These are phyloP conservation scores for Paratrypauchen microcephalus DNA, from an alignment of 2,797 vertebrate species.

Conservation along the genomic window DNA sequence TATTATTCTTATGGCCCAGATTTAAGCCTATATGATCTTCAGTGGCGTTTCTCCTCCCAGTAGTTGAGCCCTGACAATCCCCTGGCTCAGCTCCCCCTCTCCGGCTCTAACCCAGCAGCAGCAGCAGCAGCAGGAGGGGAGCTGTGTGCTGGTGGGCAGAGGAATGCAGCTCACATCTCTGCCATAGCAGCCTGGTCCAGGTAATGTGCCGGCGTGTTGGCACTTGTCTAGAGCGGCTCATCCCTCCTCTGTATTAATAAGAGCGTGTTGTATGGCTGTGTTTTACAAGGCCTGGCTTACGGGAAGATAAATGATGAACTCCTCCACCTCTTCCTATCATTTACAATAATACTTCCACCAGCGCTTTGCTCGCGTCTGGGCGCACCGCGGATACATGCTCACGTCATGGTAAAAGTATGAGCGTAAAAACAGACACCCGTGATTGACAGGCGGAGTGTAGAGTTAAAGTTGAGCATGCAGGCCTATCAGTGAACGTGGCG, in stretches of 20 bases:
- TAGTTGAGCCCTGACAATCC: conserved; percentile 33
- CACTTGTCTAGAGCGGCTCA: conserved; percentile 74
- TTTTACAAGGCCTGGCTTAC: conserved; percentile 69
- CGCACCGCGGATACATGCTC: conserved; percentile 17
- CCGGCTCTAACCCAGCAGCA: conserved; percentile 21
- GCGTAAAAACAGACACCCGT: background rate
- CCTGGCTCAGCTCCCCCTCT: conserved; percentile 25
- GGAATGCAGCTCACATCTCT: conserved; percentile 81
- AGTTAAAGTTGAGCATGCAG: background rate
- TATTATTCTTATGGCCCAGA: background rate
- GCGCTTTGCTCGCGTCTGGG: conserved; percentile 50
- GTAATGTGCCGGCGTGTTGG: conserved; percentile 79
- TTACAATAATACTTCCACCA: conserved; percentile 60
- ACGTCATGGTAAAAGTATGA: background rate
- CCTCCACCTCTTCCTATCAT: conserved; percentile 64
- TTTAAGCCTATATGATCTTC: conserved; percentile 2
- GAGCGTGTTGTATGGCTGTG: conserved; percentile 65
- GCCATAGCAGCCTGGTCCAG: conserved; percentile 77
- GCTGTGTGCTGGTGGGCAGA: conserved; percentile 71
- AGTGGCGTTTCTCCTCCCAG: conserved; percentile 14
- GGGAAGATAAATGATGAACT: conserved; percentile 71
- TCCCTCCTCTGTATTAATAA: conserved; percentile 78
- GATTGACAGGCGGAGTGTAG: conserved; percentile 7
- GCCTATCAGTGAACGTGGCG: background rate
- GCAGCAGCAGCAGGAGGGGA: background rate